A percentile compares a stretch with the other conserved stretches of the same genome.
Conservation (phyloP, 2,888 invertebrate genomes). For the Caenorhabditis zanzibari region DNA sequence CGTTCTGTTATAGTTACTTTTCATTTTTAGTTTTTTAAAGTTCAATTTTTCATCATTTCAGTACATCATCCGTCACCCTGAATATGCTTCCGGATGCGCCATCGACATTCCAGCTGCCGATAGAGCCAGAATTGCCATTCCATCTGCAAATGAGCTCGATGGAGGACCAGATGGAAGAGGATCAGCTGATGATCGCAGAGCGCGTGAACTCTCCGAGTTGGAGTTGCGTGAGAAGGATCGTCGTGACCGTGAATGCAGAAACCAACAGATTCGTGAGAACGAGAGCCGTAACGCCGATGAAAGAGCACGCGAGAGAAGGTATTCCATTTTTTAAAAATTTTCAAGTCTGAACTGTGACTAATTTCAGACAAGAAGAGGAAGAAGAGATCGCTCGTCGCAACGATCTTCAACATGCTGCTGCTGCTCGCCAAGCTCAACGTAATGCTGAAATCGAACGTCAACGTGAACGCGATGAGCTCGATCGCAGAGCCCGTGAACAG, state of each 20-base stretch:
- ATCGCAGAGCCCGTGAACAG: slow-evolving; percentile 74
- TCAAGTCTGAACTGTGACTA: no score
- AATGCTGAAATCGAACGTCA: slow-evolving; percentile 73
- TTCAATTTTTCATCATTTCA: no score
- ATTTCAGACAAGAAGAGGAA: slow-evolving; percentile 75
- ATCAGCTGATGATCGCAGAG: no score
- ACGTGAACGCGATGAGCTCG: slow-evolving; percentile 77
- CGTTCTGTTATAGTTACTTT: no score
- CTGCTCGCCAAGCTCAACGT: slow-evolving; percentile 65
- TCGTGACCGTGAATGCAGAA: slow-evolving; percentile 77
- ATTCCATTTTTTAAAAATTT: no score
- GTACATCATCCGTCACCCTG: slow-evolving; percentile 19
- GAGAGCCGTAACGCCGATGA: slow-evolving; percentile 77
- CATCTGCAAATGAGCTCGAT: background rate
- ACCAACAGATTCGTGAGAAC: no score
- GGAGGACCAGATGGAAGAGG: background rate
- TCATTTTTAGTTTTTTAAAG: no score
- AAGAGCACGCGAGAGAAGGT: slow-evolving; percentile 76
- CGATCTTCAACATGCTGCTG: slow-evolving; percentile 74
- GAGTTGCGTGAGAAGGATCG: slow-evolving; percentile 78
- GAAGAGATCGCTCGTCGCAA: slow-evolving; percentile 75
- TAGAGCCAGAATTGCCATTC: background rate
- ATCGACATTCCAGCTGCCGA: background rate
- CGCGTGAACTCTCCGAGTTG: no score
- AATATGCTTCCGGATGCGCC: background rate